These are phyloP conservation scores for Ciconia boyciana DNA, from an alignment of 2,113 vertebrate species.

Conservation along the genomic window DNA sequence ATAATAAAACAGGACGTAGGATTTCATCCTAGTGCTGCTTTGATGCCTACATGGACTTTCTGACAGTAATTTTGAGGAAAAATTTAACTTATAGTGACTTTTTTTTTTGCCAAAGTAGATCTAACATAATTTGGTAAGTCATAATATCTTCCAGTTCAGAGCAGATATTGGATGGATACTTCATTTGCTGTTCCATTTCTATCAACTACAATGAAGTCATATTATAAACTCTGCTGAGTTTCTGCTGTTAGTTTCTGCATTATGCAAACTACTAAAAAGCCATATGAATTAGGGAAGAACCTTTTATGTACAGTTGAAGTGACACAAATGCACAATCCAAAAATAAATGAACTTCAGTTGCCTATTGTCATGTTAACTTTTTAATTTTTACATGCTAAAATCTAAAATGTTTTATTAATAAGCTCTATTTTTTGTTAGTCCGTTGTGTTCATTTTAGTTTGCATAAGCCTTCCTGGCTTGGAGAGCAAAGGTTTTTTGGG, in stretches of 20 bases:
- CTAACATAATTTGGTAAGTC: constrained; percentile 19
- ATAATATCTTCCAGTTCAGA: constrained; percentile 20
- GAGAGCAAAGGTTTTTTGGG: neutral
- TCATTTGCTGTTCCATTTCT: constrained; percentile 2
- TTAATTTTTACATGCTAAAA: neutral
- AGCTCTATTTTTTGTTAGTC: neutral
- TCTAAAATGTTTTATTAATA: constrained; percentile 40
- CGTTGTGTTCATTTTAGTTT: neutral
- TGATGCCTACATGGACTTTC: constrained; percentile 5
- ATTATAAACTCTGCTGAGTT: neutral
- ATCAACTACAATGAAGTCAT: constrained; percentile 1
- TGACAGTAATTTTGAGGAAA: constrained; percentile 25
- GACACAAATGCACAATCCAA: constrained; percentile 10
- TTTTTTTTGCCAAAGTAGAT: neutral
- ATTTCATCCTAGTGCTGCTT: constrained; percentile 7
- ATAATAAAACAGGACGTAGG: neutral
- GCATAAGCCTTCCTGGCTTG: neutral
- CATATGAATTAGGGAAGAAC: constrained; percentile 34
- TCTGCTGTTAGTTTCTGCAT: constrained; percentile 13
- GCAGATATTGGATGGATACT: constrained; percentile 8
- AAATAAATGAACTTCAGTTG: constrained; percentile 34
- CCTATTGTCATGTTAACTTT: constrained; percentile 28
- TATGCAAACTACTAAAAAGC: constrained; percentile 47
- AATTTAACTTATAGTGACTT: neutral
- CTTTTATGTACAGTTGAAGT: constrained; percentile 37